Evolutionary conservation across 2,888 invertebrate species (phyloP), one percentile per base, ranked within the genome.

Genomic region (Callyntrura sp.): DNA sequence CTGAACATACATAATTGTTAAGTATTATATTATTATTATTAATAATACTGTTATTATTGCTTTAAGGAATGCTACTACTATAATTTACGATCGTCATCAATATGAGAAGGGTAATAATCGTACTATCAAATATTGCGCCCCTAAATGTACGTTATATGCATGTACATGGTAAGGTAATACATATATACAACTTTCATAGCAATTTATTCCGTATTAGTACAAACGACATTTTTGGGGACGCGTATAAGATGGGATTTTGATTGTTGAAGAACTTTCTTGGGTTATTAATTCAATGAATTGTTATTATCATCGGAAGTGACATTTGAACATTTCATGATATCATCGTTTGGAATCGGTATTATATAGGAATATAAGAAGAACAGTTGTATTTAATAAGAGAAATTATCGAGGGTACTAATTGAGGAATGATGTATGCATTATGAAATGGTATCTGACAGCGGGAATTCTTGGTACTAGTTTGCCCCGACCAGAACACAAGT

Each of bases 271-370:
- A 79, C 14, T 76, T 85, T 62, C 76, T 73, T 76, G 85, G 76
- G 85, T 62, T 85, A 85, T 85, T 85, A 85, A 76, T 45, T 85
- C 76, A n/a, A 76, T 85, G 85, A 85, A 48, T 60, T 85, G 60
- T 73, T 84, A 65, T 84, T 51, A 84, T 84, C 84, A 70, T 70
- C 5, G 70, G n/a, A 84, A 70, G 84, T 84, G 84, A 84, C 84
- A 70, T 60, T 14, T 81, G 35, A 65, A 28, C 65, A 28, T 1
- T 65, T 76, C 48, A 76, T 76, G 76, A 23, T 76, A 23, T 48
- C 4, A 51, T 76, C 23, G 35, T 35, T 6, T n/a, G n/a, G 35
- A 35, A 35, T 4, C 6, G 9, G 25, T n/a, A n/a, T 28, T 23
- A 8, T 68, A 23, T 60, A n/a, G 60, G 60, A 60, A 60, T 20